phyloP scores from a whole-genome alignment of 2,888 invertebrate species.

The Drosophila quinaria region DNA sequence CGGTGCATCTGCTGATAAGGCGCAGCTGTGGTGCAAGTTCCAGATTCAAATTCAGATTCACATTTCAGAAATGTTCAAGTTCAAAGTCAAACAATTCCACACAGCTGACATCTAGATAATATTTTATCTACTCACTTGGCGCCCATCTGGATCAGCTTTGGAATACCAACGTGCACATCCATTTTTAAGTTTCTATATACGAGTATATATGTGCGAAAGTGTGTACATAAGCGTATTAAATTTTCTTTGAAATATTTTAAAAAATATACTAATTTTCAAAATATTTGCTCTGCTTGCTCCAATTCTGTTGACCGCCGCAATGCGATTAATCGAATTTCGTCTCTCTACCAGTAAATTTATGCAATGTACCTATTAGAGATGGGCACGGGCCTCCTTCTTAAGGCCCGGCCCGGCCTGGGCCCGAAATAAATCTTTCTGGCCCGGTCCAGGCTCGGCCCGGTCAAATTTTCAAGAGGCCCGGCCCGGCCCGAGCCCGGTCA shows the following conservation, averaged over 20 bases:
- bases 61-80: slow-evolving; percentile 21
- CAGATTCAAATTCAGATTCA: slow-evolving; percentile 13
- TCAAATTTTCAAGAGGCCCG: too few relatives aligned
- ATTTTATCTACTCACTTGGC: slow-evolving; percentile 55
- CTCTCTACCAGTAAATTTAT: slow-evolving; percentile 17
- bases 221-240: neutral
- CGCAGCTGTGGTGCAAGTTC: slow-evolving; percentile 9
- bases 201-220: neutral
- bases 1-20: slow-evolving; percentile 2
- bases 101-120: neutral
- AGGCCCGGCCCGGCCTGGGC: too few relatives aligned
- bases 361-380: neutral
- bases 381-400: too few relatives aligned
- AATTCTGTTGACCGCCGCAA: slow-evolving; percentile 22
- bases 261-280: slow-evolving; percentile 8
- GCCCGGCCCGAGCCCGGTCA: too few relatives aligned
- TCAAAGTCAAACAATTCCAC: neutral
- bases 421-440: too few relatives aligned
- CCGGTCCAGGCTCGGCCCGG: too few relatives aligned
- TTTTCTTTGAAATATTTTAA: neutral
- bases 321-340: slow-evolving; percentile 19
- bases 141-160: slow-evolving; percentile 52
- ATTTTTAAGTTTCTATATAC: slow-evolving; percentile 23
- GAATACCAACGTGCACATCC: slow-evolving; percentile 63
- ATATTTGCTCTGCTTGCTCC: slow-evolving; percentile 12